Percentiles rank a stretch among this genome's conserved stretches.
phyloP scores from a whole-genome alignment of 1,140 invertebrate genomes.

The Artemia franciscana region DNA sequence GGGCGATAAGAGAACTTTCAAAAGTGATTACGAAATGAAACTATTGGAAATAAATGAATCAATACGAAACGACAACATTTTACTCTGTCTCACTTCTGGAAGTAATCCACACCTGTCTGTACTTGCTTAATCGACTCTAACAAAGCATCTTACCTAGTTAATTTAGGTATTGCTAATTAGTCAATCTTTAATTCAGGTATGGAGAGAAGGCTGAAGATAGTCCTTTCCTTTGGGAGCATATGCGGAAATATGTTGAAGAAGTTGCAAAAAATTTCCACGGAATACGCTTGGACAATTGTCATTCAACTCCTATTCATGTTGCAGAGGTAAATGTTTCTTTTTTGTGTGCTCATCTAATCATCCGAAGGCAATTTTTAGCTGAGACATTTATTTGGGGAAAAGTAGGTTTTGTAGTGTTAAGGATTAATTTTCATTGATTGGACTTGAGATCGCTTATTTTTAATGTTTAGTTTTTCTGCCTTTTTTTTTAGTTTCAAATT shows the following conservation, averaged over 20 bases:
- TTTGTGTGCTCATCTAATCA: slow-evolving; percentile 2
- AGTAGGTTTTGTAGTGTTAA: slow-evolving; percentile 3
- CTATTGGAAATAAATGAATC: too few species aligned
- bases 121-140: too few species aligned
- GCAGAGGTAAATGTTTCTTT: slow-evolving; percentile 34
- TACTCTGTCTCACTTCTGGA: too few species aligned
- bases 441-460: too few species aligned
- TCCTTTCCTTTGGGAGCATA: slow-evolving; percentile 81
- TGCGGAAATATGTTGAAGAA: slow-evolving; percentile 69
- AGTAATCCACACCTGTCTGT: too few species aligned
- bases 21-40: too few species aligned
- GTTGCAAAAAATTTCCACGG: slow-evolving; percentile 83
- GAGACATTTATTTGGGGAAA: neutral
- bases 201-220: slow-evolving; percentile 67
- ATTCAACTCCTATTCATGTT: slow-evolving; percentile 88
- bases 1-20: too few species aligned
- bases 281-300: slow-evolving; percentile 90
- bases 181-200: slow-evolving; percentile 29
- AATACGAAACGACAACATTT: too few species aligned
- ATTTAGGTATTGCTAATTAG: neutral
- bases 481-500: too few species aligned
- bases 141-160: too few species aligned
- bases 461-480: too few species aligned
- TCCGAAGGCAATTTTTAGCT: too few species aligned
- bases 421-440: slow-evolving; percentile 5